Evolutionary conservation across 2,888 invertebrate genomes (phyloP).

Genomic region (Andrena fulva): DNA sequence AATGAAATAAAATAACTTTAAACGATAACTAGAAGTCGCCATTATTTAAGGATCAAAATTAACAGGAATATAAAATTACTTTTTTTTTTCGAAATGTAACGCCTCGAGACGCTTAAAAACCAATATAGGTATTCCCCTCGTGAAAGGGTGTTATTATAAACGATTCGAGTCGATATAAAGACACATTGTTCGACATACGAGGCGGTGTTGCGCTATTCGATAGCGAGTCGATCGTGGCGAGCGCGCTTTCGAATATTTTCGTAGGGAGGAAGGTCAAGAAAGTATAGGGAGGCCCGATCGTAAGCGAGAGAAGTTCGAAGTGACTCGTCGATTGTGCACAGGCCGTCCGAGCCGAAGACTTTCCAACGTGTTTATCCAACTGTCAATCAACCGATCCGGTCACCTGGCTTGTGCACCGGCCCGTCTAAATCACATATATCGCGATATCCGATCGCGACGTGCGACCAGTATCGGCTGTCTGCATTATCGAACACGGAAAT

Average conservation of each 20-base stretch:
- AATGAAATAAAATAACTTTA: no score
- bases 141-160: constrained; percentile 7
- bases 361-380: constrained; percentile 81
- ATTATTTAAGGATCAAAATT: no score
- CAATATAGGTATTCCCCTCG: not conserved
- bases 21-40: no score
- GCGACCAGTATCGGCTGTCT: constrained; percentile 59
- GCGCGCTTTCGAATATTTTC: constrained; percentile 46
- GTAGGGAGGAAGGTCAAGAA: constrained; percentile 22
- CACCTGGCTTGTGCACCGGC: constrained; percentile 67
- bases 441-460: constrained; percentile 73
- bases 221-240: not conserved
- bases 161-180: constrained; percentile 3
- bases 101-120: not conserved
- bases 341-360: constrained; percentile 61
- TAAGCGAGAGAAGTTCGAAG: constrained; percentile 59
- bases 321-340: constrained; percentile 71
- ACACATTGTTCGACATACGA: constrained; percentile 22
- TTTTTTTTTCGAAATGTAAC: not conserved
- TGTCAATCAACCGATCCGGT: constrained; percentile 77
- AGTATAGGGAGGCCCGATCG: constrained; percentile 34
- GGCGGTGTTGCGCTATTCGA: constrained; percentile 8
- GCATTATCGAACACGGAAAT: constrained; percentile 65
- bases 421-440: constrained; percentile 71
- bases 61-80: no score